phyloP scores from a whole-genome alignment of 2,888 invertebrate species.

The Odontomyia ornata region DNA sequence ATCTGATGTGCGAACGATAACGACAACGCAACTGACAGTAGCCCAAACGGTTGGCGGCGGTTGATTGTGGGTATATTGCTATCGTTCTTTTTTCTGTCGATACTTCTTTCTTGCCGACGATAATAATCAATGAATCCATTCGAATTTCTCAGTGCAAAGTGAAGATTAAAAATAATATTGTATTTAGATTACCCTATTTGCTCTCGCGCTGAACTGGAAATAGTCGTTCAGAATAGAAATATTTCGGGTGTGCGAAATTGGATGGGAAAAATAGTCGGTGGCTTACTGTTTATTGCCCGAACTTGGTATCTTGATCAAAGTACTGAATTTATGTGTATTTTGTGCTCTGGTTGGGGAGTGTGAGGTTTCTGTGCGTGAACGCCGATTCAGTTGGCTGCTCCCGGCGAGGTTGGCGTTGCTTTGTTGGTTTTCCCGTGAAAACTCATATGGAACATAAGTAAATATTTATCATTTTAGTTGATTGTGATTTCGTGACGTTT shows the following conservation, averaged over 20 bases:
- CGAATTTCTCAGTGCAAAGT: neutral
- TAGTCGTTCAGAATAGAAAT: neutral
- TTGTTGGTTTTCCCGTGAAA: slow-evolving; percentile 16
- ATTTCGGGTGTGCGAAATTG: neutral
- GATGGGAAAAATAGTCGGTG: neutral
- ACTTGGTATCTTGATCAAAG: neutral
- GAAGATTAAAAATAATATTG: no score
- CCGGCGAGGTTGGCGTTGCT: slow-evolving; percentile 5
- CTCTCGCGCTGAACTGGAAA: neutral
- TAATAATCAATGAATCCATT: neutral
- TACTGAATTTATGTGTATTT: neutral
- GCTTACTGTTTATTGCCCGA: neutral
- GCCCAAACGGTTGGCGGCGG: neutral
- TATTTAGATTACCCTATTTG: no score
- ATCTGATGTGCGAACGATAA: neutral
- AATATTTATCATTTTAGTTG: neutral
- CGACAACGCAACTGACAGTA: slow-evolving; percentile 7
- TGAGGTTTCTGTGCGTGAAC: slow-evolving; percentile 13
- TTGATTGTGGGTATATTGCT: neutral
- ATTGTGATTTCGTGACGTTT: neutral
- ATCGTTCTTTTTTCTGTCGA: neutral
- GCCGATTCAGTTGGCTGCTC: slow-evolving; percentile 20
- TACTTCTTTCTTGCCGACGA: neutral
- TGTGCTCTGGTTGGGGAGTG: neutral
- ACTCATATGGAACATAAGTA: neutral